phyloP scores from a whole-genome alignment of 1,140 invertebrate genomes.

The Drosophila parvula region DNA sequence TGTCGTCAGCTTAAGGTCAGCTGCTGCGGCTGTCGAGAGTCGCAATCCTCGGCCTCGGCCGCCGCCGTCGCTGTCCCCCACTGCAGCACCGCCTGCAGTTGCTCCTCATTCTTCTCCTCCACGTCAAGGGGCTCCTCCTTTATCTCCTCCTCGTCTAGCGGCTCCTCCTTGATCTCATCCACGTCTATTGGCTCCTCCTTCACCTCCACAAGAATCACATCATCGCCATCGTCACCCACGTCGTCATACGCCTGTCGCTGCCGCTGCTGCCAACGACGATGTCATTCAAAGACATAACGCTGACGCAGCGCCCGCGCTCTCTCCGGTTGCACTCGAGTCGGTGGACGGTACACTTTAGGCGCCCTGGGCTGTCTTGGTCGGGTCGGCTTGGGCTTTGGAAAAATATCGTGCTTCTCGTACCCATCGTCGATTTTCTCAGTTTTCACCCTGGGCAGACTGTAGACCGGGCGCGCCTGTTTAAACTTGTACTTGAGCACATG shows the following conservation, averaged over 20 bases:
- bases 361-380: constrained; percentile 7
- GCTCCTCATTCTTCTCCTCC: constrained; percentile 11
- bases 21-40: constrained; percentile 2
- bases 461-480: constrained; percentile 58
- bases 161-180: constrained; percentile 7
- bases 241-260: not conserved
- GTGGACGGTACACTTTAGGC: constrained; percentile 46
- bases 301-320: constrained; percentile 67
- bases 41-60: no score
- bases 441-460: constrained; percentile 49
- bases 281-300: constrained; percentile 70
- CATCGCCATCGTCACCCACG: not conserved
- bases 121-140: constrained; percentile 6
- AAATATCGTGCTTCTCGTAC: constrained; percentile 50
- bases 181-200: constrained; percentile 9
- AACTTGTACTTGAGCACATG: constrained; percentile 60
- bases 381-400: constrained; percentile 45
- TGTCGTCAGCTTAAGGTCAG: constrained; percentile 49
- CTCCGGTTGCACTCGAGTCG: constrained; percentile 65
- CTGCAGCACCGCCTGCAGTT: constrained; percentile 52
- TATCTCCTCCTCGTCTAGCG: constrained; percentile 13
- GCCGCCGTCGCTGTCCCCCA: constrained; percentile 4
- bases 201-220: constrained; percentile 6
- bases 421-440: constrained; percentile 45
- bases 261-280: not conserved